phyloP scores from a whole-genome alignment of 2,113 vertebrate genomes.

The Nannospalax galili region DNA sequence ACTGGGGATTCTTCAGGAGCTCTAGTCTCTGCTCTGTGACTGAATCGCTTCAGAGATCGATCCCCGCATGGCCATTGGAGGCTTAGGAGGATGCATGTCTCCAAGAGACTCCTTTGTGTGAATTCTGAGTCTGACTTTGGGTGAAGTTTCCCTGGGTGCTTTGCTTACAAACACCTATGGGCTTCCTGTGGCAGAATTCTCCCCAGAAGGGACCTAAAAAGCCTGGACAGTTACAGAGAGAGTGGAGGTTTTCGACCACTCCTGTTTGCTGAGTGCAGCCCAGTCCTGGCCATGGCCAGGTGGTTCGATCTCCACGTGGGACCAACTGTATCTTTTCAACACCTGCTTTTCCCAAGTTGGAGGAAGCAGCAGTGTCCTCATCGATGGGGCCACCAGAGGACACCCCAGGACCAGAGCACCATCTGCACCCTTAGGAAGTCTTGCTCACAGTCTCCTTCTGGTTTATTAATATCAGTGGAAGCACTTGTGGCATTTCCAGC shows the following conservation, averaged over 20 bases:
- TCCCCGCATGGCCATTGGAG: neutral
- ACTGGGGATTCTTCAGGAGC: neutral
- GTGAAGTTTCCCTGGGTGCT: neutral
- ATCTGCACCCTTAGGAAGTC: neutral
- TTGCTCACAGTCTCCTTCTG: neutral
- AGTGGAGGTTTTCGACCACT: fast-evolving
- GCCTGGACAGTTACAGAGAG: neutral
- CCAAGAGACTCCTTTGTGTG: neutral
- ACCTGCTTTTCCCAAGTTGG: neutral
- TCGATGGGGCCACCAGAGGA: neutral
- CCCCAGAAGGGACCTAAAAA: neutral
- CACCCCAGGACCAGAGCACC: fast-evolving
- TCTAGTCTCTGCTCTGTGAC: neutral
- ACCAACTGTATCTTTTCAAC: neutral
- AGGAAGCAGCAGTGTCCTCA: neutral
- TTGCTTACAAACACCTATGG: neutral
- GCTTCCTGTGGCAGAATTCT: neutral
- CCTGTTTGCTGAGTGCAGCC: neutral
- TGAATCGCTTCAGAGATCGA: fast-evolving
- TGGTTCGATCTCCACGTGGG: fast-evolving
- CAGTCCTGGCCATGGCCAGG: neutral
- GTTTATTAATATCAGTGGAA: neutral
- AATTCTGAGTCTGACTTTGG: neutral
- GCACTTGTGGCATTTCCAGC: neutral
- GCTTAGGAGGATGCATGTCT: no score